Percentiles rank a stretch among this genome's conserved stretches.
These are phyloP conservation scores for Sturnus vulgaris DNA, from an alignment of 2,113 vertebrate species.

Conservation along the genomic window DNA sequence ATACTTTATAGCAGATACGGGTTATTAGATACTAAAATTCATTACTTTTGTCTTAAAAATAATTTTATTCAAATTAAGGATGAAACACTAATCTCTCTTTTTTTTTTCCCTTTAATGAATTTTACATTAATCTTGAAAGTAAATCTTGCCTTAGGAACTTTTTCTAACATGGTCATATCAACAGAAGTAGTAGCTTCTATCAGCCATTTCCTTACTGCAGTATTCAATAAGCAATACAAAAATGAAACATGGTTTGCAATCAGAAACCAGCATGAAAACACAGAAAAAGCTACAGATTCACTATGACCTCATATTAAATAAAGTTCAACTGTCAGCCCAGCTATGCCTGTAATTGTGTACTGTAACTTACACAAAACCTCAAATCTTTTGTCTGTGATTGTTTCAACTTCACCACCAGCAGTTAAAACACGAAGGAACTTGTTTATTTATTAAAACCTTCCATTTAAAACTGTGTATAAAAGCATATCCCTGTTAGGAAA, in stretches of 20 bases:
- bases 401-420: neutral
- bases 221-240: neutral
- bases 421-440: neutral
- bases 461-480: neutral
- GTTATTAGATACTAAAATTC: slow-evolving; percentile 6
- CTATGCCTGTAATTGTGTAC: neutral
- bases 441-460: neutral
- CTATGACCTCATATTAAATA: neutral
- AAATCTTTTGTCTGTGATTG: neutral
- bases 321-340: neutral
- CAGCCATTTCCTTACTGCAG: neutral
- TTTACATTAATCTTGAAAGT: neutral
- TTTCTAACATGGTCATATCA: neutral
- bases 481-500: neutral
- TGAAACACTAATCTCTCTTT: neutral
- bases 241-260: neutral
- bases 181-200: neutral
- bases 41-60: slow-evolving; percentile 23
- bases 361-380: neutral
- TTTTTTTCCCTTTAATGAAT: neutral
- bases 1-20: slow-evolving; percentile 20
- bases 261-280: neutral
- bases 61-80: slow-evolving; percentile 34
- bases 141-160: neutral
- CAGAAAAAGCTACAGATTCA: neutral